Percentiles rank a stretch among this genome's conserved stretches.
Evolutionary conservation across 2,113 vertebrate species (phyloP).

Genomic region (Illadopsis cleaveri): DNA sequence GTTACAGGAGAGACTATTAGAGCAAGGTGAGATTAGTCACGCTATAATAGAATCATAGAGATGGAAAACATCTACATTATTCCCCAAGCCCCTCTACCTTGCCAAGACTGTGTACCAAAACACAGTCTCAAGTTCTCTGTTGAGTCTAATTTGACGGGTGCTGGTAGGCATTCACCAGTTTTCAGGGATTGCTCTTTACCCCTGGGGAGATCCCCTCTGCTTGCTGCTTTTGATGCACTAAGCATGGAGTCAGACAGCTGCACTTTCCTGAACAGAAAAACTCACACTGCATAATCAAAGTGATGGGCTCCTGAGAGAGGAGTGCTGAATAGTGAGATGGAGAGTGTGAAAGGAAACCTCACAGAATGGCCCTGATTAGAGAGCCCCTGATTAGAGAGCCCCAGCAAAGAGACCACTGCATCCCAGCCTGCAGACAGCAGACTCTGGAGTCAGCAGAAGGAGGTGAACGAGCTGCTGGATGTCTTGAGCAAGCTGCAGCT

Average conservation of each 20-base stretch:
- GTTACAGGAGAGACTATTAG: background rate
- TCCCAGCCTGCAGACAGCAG: background rate
- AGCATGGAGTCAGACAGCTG: background rate
- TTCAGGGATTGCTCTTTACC: background rate
- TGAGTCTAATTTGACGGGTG: background rate
- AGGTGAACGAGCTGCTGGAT: background rate
- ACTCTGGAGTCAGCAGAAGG: background rate
- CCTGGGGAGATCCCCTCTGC: background rate
- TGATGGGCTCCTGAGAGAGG: background rate
- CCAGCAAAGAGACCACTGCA: background rate
- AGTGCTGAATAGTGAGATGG: background rate
- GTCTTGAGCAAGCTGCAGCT: background rate
- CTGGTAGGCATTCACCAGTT: background rate
- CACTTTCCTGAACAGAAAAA: background rate
- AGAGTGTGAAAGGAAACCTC: background rate
- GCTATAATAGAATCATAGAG: background rate
- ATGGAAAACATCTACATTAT: background rate
- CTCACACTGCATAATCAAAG: background rate
- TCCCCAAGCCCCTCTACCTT: background rate
- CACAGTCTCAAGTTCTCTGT: background rate
- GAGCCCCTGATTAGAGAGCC: background rate
- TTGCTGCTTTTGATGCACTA: background rate
- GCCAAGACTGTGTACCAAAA: background rate
- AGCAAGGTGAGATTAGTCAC: constrained; percentile 6
- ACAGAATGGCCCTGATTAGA: background rate